phyloP scores from a whole-genome alignment of 2,888 invertebrate species.

The Congeria kusceri region DNA sequence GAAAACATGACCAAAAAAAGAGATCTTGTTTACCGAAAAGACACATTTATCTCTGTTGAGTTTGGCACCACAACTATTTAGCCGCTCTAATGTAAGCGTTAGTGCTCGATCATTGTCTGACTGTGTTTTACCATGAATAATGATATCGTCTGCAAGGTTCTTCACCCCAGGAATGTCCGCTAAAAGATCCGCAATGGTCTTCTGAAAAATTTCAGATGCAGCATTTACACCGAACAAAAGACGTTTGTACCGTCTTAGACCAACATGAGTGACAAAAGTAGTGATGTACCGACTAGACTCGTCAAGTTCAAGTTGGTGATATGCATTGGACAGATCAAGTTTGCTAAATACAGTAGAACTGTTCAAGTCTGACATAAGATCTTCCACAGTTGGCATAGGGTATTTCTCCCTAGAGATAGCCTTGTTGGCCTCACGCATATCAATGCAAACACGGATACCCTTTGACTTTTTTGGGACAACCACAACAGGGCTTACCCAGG shows the following conservation, averaged over 20 bases:
- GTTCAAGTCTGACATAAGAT: conserved; percentile 62
- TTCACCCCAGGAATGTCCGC: not conserved
- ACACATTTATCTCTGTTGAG: conserved; percentile 35
- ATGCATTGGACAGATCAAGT: conserved; percentile 62
- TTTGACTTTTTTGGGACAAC: conserved; percentile 66
- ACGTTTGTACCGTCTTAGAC: not conserved
- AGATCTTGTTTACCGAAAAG: conserved; percentile 35
- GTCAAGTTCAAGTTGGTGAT: conserved; percentile 68
- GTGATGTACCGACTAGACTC: conserved; percentile 60
- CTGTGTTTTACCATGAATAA: conserved; percentile 5
- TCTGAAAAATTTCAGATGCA: conserved; percentile 5
- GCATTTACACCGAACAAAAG: conserved; percentile 4
- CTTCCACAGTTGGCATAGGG: conserved; percentile 67
- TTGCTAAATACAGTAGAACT: conserved; percentile 63
- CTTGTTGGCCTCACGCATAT: conserved; percentile 67
- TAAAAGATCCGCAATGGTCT: not conserved
- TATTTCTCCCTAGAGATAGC: conserved; percentile 64
- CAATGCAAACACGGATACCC: conserved; percentile 65
- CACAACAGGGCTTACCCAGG: conserved; percentile 73
- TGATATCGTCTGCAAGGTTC: conserved; percentile 2
- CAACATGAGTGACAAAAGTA: conserved; percentile 24
- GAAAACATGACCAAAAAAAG: conserved; percentile 45
- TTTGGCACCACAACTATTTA: conserved; percentile 20
- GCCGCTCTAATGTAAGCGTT: not conserved
- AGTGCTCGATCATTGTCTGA: conserved; percentile 2